Conservation (phyloP, 2,797 vertebrate genomes). For the Bradypodion pumilum region DNA sequence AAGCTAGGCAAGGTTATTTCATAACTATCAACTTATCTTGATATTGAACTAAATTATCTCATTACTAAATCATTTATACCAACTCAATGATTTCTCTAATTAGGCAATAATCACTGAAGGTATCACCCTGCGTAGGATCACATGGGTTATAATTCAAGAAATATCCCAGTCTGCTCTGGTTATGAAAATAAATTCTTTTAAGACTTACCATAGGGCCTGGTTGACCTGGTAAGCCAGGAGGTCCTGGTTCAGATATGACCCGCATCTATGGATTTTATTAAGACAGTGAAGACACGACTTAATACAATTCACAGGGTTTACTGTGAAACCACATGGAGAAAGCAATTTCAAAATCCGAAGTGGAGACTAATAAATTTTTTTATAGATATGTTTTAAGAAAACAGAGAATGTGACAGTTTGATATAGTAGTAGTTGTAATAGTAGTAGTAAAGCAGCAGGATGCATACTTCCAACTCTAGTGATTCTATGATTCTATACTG, state of each 20-base stretch:
- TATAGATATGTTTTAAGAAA: not conserved
- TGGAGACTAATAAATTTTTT: not conserved
- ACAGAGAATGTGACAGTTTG: not conserved
- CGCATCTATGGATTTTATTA: conserved; percentile 72
- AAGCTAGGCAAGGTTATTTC: not conserved
- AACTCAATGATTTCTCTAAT: not conserved
- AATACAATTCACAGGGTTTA: too few relatives aligned
- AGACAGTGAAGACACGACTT: accelerated
- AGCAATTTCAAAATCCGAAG: too few relatives aligned
- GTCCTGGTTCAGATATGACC: conserved; percentile 90
- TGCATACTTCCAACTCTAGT: too few relatives aligned
- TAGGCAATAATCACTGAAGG: not conserved
- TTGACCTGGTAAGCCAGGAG: conserved; percentile 80
- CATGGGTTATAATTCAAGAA: not conserved
- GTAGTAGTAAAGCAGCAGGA: too few relatives aligned
- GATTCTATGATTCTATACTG: too few relatives aligned
- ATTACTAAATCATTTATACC: not conserved
- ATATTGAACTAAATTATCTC: not conserved
- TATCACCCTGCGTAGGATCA: not conserved
- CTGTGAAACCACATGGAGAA: not conserved
- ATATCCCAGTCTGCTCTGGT: not conserved
- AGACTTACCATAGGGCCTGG: conserved; percentile 84
- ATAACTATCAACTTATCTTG: too few relatives aligned
- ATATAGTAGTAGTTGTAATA: too few relatives aligned
- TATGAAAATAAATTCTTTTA: not conserved